phyloP scores from a whole-genome alignment of 2,888 invertebrate genomes.

The Nudaria mundana region DNA sequence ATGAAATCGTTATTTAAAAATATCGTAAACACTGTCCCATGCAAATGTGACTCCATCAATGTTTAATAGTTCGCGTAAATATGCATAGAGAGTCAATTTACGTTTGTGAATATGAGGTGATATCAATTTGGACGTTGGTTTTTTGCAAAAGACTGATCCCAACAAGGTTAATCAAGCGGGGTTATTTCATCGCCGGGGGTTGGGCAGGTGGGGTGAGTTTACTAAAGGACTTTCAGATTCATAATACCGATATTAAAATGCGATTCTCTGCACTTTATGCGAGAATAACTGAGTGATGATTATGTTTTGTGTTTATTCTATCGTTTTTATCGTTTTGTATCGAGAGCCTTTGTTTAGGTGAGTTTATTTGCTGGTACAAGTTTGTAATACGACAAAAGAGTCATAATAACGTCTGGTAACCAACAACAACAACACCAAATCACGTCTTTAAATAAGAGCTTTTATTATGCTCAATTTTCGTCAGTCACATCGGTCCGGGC shows the following conservation, averaged over 20 bases:
- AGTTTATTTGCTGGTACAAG: no score
- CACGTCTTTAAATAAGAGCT: no score
- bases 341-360: no score
- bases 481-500: no score
- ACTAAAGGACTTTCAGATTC: constrained; percentile 28
- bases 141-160: constrained; percentile 50
- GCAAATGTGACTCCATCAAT: constrained; percentile 50
- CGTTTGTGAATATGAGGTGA: constrained; percentile 52
- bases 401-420: no score
- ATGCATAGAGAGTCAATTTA: constrained; percentile 56
- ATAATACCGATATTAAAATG: constrained; percentile 32
- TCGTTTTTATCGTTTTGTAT: constrained; percentile 2
- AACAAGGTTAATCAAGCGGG: constrained; percentile 49
- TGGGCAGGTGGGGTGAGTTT: constrained; percentile 25
- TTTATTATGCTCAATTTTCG: no score
- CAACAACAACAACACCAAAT: no score
- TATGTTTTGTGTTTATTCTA: constrained; percentile 9
- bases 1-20: constrained; percentile 30
- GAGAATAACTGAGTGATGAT: constrained; percentile 9
- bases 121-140: constrained; percentile 55
- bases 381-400: no score
- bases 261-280: constrained; percentile 19
- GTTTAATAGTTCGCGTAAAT: constrained; percentile 57
- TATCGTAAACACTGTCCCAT: constrained; percentile 41
- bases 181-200: constrained; percentile 31